Percentiles rank a stretch among this genome's conserved stretches.
phyloP scores from a whole-genome alignment of 2,888 invertebrate species.

The Monoplex corrugatus region DNA sequence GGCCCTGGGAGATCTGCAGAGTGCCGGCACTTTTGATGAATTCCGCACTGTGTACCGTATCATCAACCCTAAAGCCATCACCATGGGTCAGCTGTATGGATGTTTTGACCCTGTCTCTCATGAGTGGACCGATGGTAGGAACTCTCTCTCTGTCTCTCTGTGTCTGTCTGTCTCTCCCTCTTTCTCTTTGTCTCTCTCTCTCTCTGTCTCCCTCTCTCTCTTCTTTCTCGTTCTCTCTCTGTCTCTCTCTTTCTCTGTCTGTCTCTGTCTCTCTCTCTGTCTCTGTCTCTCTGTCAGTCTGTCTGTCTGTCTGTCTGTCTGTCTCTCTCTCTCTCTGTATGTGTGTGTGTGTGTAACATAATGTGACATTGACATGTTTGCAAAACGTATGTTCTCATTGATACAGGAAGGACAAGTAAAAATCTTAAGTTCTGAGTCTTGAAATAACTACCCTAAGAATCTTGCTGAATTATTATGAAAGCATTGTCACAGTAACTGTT shows the following conservation, averaged over 20 bases:
- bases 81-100: conserved; percentile 82
- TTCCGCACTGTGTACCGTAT: conserved; percentile 78
- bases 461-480: too few relatives aligned
- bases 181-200: background rate
- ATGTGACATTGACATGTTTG: too few relatives aligned
- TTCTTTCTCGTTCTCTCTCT: background rate
- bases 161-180: conserved; percentile 13
- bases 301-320: background rate
- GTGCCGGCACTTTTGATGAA: conserved; percentile 78
- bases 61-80: conserved; percentile 82
- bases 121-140: conserved; percentile 82
- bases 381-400: too few relatives aligned
- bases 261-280: conserved; percentile 14
- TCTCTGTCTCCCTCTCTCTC: background rate
- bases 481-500: too few relatives aligned
- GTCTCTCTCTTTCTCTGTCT: background rate
- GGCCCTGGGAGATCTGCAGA: conserved; percentile 78
- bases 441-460: too few relatives aligned
- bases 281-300: background rate
- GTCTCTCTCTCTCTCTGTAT: background rate
- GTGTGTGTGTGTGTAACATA: background rate
- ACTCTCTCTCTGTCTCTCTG: background rate
- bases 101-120: conserved; percentile 82
- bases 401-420: too few relatives aligned
- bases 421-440: too few relatives aligned